phyloP scores from a whole-genome alignment of 2,797 vertebrate genomes.

The Novumbra hubbsi region DNA sequence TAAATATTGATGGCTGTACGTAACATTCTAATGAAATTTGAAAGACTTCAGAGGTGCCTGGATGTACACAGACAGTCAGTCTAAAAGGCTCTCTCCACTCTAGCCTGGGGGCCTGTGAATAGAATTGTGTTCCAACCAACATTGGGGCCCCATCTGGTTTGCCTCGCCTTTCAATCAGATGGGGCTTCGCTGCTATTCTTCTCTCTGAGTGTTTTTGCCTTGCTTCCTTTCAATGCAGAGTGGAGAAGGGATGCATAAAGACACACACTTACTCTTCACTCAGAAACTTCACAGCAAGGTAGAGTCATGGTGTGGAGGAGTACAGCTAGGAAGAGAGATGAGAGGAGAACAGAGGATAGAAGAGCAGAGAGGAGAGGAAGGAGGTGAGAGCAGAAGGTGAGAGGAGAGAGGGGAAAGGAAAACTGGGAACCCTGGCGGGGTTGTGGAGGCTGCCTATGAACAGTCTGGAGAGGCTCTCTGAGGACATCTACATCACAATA shows the following conservation, averaged over 20 bases:
- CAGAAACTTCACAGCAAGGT: not conserved
- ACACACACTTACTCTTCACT: not conserved
- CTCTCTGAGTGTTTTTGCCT: not conserved
- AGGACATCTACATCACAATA: not conserved
- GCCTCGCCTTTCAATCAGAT: not conserved
- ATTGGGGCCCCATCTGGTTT: not conserved
- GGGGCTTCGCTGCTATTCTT: not conserved
- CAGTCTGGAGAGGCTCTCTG: not conserved
- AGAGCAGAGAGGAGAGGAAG: not conserved
- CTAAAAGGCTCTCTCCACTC: not conserved
- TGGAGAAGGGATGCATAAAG: not conserved
- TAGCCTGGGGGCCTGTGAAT: not conserved
- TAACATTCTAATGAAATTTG: not conserved
- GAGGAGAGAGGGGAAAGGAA: slow-evolving; percentile 29
- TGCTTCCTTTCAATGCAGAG: not conserved
- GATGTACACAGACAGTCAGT: not conserved
- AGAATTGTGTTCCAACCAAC: not conserved
- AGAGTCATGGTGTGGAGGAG: not conserved
- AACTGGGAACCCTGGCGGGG: not conserved
- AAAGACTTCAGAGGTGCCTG: not conserved
- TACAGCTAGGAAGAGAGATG: not conserved
- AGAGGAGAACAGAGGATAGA: not conserved
- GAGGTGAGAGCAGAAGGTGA: slow-evolving; percentile 17
- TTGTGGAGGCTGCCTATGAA: not conserved
- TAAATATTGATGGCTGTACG: not conserved